phyloP scores from a whole-genome alignment of 2,888 invertebrate species.

The Asteroscopus sphinx region DNA sequence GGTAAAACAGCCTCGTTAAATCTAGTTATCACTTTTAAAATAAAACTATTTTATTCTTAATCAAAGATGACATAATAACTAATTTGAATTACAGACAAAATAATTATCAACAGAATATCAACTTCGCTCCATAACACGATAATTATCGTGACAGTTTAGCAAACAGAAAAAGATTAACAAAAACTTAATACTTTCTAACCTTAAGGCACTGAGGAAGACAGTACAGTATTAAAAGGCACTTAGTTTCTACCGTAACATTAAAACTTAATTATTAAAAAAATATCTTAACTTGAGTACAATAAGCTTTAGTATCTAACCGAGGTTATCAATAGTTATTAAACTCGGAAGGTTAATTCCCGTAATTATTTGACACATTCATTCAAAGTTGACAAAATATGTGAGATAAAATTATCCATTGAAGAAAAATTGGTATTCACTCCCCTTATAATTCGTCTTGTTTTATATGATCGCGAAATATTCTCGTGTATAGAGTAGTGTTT shows the following conservation, averaged over 20 bases:
- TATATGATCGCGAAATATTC: no score
- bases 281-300: slow-evolving; percentile 44
- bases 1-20: no score
- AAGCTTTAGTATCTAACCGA: neutral
- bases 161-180: slow-evolving; percentile 19
- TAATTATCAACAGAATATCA: slow-evolving; percentile 29
- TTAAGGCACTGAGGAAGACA: slow-evolving; percentile 57
- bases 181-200: slow-evolving; percentile 14
- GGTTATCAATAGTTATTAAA: neutral
- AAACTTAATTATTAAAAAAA: slow-evolving; percentile 23
- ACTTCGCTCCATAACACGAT: slow-evolving; percentile 11
- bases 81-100: neutral
- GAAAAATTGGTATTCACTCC: no score
- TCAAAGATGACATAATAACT: no score
- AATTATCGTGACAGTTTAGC: slow-evolving; percentile 20
- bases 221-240: slow-evolving; percentile 35
- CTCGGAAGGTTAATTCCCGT: no score
- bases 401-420: no score
- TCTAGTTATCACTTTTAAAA: no score
- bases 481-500: no score
- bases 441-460: no score
- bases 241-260: slow-evolving; percentile 3
- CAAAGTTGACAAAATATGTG: no score
- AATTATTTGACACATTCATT: no score
- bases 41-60: no score